phyloP scores from a whole-genome alignment of 2,797 vertebrate genomes.

The Myotis pilosus region DNA sequence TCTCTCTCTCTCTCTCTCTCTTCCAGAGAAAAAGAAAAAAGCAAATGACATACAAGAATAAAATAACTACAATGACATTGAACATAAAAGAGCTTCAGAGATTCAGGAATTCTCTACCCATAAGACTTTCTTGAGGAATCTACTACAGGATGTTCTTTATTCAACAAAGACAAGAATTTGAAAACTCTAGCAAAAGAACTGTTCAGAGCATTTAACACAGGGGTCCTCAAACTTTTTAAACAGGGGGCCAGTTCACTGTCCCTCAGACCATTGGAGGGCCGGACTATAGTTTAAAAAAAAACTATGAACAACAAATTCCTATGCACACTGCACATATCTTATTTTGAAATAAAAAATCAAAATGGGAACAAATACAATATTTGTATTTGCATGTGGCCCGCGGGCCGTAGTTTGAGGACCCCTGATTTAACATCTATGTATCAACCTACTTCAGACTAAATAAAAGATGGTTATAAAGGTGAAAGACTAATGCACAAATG shows the following conservation, averaged over 20 bases:
- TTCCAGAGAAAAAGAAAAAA: background rate
- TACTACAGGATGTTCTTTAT: background rate
- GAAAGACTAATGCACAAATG: background rate
- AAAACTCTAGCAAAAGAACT: background rate
- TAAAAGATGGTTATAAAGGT: background rate
- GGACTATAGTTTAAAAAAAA: too few relatives aligned
- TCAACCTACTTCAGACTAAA: background rate
- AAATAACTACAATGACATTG: background rate
- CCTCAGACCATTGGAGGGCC: too few relatives aligned
- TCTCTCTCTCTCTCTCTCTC: background rate
- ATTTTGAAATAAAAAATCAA: too few relatives aligned
- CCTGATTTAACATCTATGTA: background rate
- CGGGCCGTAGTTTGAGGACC: too few relatives aligned
- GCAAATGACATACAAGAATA: background rate
- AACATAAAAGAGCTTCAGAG: background rate
- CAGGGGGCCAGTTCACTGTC: too few relatives aligned
- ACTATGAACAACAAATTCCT: too few relatives aligned
- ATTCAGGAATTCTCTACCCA: background rate
- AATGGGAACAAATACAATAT: too few relatives aligned
- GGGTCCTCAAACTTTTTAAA: too few relatives aligned
- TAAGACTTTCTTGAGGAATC: background rate
- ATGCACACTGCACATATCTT: too few relatives aligned
- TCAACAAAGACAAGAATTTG: background rate
- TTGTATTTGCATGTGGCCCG: too few relatives aligned
- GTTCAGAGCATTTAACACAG: background rate